These are phyloP conservation scores for Meganola albula DNA, from an alignment of 2,888 invertebrate genomes.

Conservation along the genomic window DNA sequence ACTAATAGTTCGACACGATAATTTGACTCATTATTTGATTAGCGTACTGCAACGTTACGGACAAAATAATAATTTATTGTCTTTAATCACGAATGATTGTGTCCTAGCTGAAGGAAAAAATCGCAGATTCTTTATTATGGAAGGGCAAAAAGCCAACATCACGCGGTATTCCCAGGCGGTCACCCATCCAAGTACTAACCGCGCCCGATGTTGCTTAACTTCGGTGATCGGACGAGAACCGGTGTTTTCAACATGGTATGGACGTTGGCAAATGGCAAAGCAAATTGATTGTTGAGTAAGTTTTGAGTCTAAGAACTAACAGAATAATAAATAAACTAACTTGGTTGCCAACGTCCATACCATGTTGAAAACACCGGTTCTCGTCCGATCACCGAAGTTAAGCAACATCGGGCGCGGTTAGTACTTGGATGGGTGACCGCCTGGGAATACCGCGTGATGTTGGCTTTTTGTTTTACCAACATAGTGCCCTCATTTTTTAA, in stretches of 20 bases:
- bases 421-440: slow-evolving; percentile 71
- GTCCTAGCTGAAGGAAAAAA: too few species aligned
- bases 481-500: too few species aligned
- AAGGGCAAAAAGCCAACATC: slow-evolving; percentile 41
- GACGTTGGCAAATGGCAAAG: slow-evolving; percentile 35
- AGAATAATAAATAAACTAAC: too few species aligned
- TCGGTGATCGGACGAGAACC: slow-evolving; percentile 70
- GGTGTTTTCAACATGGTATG: slow-evolving; percentile 60
- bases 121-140: too few species aligned
- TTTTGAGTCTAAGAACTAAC: too few species aligned
- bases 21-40: too few species aligned
- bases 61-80: too few species aligned
- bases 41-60: too few species aligned
- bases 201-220: slow-evolving; percentile 67
- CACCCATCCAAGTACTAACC: slow-evolving; percentile 71
- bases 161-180: slow-evolving; percentile 66
- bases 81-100: too few species aligned
- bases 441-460: not conserved
- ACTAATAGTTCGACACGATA: too few species aligned
- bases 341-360: slow-evolving; percentile 53
- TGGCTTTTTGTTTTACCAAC: slow-evolving; percentile 1
- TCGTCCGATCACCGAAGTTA: slow-evolving; percentile 72
- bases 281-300: too few species aligned
- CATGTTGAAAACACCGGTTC: slow-evolving; percentile 65
- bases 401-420: slow-evolving; percentile 68